Evolutionary conservation across 2,888 invertebrate genomes (phyloP).

Genomic region (Tipula vernalis): DNA sequence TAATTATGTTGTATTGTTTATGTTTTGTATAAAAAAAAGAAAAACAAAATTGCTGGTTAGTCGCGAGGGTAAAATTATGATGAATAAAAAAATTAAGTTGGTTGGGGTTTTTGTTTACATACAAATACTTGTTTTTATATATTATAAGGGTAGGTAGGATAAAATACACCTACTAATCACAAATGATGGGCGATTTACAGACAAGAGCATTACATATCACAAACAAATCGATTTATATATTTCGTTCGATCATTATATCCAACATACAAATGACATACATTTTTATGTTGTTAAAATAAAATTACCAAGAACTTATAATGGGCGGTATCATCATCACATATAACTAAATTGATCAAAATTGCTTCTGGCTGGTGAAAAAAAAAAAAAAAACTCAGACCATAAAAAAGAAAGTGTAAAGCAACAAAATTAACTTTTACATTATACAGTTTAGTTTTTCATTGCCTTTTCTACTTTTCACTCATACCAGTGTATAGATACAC

Average conservation of each 20-base stretch:
- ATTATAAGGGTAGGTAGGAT: neutral
- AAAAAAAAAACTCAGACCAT: neutral
- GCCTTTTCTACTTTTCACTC: neutral
- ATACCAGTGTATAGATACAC: neutral
- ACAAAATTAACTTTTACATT: neutral
- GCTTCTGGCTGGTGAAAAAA: neutral
- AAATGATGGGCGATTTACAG: neutral
- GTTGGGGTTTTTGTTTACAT: neutral
- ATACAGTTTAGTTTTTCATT: neutral
- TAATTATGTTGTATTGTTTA: constrained; percentile 4
- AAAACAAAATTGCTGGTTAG: neutral
- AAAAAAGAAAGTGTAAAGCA: neutral
- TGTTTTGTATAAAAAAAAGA: neutral
- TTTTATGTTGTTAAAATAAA: neutral
- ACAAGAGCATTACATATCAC: neutral
- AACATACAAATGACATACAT: neutral
- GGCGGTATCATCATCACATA: neutral
- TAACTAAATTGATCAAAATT: neutral
- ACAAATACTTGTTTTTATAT: neutral
- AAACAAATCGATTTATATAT: neutral
- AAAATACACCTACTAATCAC: neutral
- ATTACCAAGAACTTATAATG: neutral
- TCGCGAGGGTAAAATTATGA: neutral
- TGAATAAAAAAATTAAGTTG: neutral
- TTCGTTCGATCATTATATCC: neutral